Evolutionary conservation across 2,113 vertebrate species (phyloP), one percentile per base, ranked within the genome.

Genomic region (Egretta garzetta): DNA sequence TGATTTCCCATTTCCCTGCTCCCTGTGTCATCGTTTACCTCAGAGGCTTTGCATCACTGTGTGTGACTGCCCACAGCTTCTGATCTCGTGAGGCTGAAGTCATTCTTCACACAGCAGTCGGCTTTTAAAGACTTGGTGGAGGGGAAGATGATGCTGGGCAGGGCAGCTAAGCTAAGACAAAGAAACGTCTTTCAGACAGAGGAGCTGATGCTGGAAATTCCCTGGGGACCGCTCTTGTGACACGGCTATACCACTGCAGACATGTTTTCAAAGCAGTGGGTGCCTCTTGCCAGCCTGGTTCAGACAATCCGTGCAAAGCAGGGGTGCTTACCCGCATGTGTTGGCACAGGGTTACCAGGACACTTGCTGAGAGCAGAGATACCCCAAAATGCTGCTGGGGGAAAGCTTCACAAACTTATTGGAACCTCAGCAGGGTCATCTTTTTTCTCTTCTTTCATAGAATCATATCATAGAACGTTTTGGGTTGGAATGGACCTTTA

Each of bases 71-170:
- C 80, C 95, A 95, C 74, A 95, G 50, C 37, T 88, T 80, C 91
- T 87, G 86, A 96, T 91, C 94, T 94, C 32, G 16, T 96, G 91
- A 92, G 77, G 64, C 80, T 97, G 94, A 96, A 96, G 89, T 96
- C 86, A 96, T 89, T 85, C 70, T 76, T 91, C 74, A 80, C 82
- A 72, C 53, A 94, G 64, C 86, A 77, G 16, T 49, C 4, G 12
- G 77, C 28, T 85, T 86, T 93, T 74, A 81, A 84, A 33, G 33
- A 63, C 39, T 89, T 43, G 22, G n/a, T 83, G 56, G 56, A 93
- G 66, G 24, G 45, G 17, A 10, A 94, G 64, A 62, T 12, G 53
- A 64, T 68, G 49, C 33, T 85, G 77, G 56, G 52, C 81, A 93
- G 60, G 58, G 58, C 49, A 90, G 41, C 70, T 59, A 59, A 68